phyloP scores from a whole-genome alignment of 1,140 invertebrate genomes.

The Caligus rogercresseyi region DNA sequence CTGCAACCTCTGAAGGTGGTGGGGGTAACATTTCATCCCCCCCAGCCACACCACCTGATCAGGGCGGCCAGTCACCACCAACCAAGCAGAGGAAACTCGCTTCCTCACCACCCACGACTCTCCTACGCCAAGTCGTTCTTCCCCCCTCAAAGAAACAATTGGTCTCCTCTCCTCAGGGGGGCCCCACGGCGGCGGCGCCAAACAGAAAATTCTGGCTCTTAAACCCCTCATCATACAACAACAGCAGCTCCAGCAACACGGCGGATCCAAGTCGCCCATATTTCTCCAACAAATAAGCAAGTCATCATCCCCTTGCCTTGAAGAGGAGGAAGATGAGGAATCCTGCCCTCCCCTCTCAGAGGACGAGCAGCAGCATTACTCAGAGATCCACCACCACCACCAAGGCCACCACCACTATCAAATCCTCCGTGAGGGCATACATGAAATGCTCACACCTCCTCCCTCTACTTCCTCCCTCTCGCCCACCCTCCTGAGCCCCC shows the following conservation, averaged over 20 bases:
- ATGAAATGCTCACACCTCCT: background rate
- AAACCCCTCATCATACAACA: background rate
- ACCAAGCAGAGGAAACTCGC: background rate
- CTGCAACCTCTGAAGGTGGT: too few relatives aligned
- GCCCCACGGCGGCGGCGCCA: too few relatives aligned
- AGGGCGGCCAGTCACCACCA: background rate
- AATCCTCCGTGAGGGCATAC: background rate
- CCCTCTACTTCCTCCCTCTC: background rate
- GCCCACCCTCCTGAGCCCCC: background rate
- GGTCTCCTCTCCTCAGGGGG: too few relatives aligned
- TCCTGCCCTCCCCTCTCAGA: too few relatives aligned
- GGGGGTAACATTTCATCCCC: too few relatives aligned
- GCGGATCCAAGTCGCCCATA: background rate
- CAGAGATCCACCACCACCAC: too few relatives aligned
- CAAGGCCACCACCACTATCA: too few relatives aligned
- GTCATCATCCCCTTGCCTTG: too few relatives aligned
- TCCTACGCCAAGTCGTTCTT: background rate
- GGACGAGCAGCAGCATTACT: too few relatives aligned
- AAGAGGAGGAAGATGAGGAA: too few relatives aligned
- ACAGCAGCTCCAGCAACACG: background rate
- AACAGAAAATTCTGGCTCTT: background rate
- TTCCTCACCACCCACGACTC: background rate
- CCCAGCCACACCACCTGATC: background rate
- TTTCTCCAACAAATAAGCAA: too few relatives aligned
- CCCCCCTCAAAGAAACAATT: too few relatives aligned